Base-by-base conservation (phyloP, 2,113 vertebrate genomes). In the Cebidichthys violaceus region DNA sequence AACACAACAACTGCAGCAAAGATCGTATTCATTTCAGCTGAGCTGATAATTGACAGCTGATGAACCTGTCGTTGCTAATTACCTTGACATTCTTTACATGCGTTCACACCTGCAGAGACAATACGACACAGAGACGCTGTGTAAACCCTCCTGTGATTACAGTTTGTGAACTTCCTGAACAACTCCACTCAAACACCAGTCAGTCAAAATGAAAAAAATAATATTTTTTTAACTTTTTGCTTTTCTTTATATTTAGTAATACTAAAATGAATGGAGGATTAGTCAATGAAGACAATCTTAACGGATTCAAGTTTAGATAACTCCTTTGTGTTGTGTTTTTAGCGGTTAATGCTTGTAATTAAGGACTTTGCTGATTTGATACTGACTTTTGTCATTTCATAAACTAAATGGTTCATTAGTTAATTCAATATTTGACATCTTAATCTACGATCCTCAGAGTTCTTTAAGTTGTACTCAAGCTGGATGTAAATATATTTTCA, bases 71-170 rank as follows among this genome's bases (percentile, higher is more conserved):
- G 0, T 10, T 41, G 65, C 24, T 69, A 35, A 80, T 82, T 70
- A 55, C 4, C 15, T 60, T 1, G 22, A 29, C 24, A 41, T 68
- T 70, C 24, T 60, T 33, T 69, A 15, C 2, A 18, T 6, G n/a
- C 4, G 1, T 15, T 76, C 69, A 78, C 65, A 80, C 52, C 39
- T 80, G 75, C 24, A 62, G 66, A 22, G n/a, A 24, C 11, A 20
- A 54, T 17, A 45, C 9, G 14, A 72, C 54, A 67, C 68, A 61
- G 68, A 76, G 59, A 43, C 39, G 10, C 76, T 55, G 4, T 79
- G 59, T 60, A 24, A 87, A 79, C 22, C 61, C 37, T 84, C 41
- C 9, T 61, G 65, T 4, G 24, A 54, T 41, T 18, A 41, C 57
- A 66, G 24, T 71, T 62, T 14, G 10, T 4, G 3, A 20, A 61